A percentile compares a stretch with the other conserved stretches of the same genome.
phyloP scores from a whole-genome alignment of 2,797 vertebrate species.

The Acrossocheilus wenchowensis region DNA sequence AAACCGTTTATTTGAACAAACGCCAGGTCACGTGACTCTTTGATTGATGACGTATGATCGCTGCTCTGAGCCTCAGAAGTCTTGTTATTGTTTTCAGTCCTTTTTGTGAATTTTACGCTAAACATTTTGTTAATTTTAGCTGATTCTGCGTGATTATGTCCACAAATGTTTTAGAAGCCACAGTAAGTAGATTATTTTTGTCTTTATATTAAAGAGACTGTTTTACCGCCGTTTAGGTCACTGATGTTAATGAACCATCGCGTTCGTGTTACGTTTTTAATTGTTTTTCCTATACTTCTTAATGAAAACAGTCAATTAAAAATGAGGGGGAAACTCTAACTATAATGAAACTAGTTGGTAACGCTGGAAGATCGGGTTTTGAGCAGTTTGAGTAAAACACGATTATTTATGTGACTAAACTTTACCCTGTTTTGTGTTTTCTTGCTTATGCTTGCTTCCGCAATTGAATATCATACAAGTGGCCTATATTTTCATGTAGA shows the following conservation, averaged over 20 bases:
- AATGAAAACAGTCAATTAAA: not conserved
- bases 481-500: not conserved
- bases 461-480: not conserved
- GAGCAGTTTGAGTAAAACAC: not conserved
- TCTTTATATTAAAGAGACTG: not conserved
- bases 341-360: not conserved
- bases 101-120: too few species aligned
- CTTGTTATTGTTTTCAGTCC: too few species aligned
- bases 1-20: too few species aligned
- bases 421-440: not conserved
- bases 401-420: not conserved
- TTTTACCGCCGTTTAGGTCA: not conserved
- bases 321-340: not conserved
- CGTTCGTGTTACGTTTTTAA: not conserved
- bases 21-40: too few species aligned
- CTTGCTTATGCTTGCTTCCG: not conserved
- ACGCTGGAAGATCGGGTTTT: too few species aligned
- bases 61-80: too few species aligned
- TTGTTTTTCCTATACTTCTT: not conserved
- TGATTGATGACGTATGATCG: too few species aligned
- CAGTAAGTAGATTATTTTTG: not conserved
- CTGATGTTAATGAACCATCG: not conserved
- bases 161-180: not conserved
- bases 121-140: not conserved
- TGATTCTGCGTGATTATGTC: constrained; percentile 8